Percentiles rank a stretch among this genome's conserved stretches.
These are phyloP conservation scores for Notiomystis cincta DNA, from an alignment of 2,113 vertebrate species.

Conservation along the genomic window DNA sequence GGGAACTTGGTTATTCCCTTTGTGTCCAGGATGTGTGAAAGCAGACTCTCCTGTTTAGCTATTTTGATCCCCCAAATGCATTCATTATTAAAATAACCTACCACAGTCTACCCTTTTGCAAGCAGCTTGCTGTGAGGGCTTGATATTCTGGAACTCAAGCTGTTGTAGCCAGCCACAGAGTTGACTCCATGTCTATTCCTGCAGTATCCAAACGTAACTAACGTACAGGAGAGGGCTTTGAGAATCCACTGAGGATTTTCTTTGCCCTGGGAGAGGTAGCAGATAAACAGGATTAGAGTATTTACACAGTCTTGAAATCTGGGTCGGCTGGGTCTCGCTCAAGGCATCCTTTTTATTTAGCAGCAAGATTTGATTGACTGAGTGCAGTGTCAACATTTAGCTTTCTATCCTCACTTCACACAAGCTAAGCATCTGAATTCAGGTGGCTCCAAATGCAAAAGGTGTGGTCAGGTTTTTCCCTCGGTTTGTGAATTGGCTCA, in stretches of 20 bases:
- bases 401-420: not conserved
- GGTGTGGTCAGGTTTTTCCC: not conserved
- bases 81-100: not conserved
- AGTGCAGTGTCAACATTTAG: conserved; percentile 10
- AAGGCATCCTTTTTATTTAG: conserved; percentile 32
- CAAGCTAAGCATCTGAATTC: not conserved
- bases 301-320: conserved; percentile 39
- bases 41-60: not conserved
- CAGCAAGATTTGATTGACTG: conserved; percentile 24
- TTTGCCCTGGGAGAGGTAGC: conserved; percentile 1
- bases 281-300: conserved; percentile 49
- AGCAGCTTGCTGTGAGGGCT: not conserved
- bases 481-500: not conserved
- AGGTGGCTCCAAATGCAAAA: not conserved
- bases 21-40: not conserved
- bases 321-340: conserved; percentile 28
- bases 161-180: not conserved
- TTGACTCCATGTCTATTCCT: not conserved
- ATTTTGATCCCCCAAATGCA: not conserved
- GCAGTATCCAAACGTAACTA: not conserved
- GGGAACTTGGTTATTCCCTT: not conserved
- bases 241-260: not conserved
- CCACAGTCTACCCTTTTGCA: not conserved
- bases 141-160: not conserved
- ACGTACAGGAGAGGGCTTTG: not conserved